These are phyloP conservation scores for Clavelina lepadiformis DNA, from an alignment of 23 tunicate species.

Conservation along the genomic window DNA sequence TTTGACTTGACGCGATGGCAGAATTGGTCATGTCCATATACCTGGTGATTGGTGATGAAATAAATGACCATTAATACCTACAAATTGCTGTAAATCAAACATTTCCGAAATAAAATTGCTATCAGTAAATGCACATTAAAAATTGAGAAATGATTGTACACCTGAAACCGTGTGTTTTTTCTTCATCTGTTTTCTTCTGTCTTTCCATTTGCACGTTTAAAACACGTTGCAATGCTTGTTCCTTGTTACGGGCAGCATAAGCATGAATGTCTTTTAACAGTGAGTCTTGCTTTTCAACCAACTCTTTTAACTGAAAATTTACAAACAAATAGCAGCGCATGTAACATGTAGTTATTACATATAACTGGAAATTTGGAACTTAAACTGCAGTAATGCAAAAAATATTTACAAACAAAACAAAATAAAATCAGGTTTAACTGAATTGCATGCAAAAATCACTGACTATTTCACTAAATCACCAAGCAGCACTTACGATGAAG, in stretches of 20 bases:
- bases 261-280: slow-evolving; percentile 42
- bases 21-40: slow-evolving; percentile 93
- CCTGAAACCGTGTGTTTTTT: slow-evolving; percentile 25
- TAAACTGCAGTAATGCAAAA: too few species aligned
- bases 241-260: slow-evolving; percentile 74
- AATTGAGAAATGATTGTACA: not conserved
- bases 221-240: slow-evolving; percentile 37
- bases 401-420: too few species aligned
- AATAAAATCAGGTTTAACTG: too few species aligned
- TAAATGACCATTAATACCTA: not conserved
- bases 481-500: too few species aligned
- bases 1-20: slow-evolving; percentile 23
- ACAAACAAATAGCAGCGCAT: too few species aligned
- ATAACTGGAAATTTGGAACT: too few species aligned
- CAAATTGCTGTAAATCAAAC: not conserved
- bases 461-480: too few species aligned
- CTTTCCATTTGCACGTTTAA: slow-evolving; percentile 23
- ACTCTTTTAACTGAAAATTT: slow-evolving; percentile 64
- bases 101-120: not conserved
- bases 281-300: slow-evolving; percentile 79
- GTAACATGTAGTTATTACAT: too few species aligned
- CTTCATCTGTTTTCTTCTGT: slow-evolving; percentile 35
- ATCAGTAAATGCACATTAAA: not conserved
- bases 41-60: slow-evolving; percentile 11
- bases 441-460: too few species aligned